Evolutionary conservation across 2,113 vertebrate genomes (phyloP), one percentile per base, ranked within the genome.

Genomic region (Nibea coibor): DNA sequence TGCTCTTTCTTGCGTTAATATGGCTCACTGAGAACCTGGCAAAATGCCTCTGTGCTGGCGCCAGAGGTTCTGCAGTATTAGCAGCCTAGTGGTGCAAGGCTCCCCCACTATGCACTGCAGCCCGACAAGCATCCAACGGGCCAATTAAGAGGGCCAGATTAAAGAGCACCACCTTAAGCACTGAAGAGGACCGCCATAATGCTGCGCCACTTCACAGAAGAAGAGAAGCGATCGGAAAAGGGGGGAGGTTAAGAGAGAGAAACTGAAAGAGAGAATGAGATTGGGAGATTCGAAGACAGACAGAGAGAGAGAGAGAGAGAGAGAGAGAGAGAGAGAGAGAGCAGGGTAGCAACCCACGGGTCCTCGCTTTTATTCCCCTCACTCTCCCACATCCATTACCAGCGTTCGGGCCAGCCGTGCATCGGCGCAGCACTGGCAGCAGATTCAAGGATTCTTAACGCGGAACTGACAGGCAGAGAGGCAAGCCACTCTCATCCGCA

Each of bases 391-490:
- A 92, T 92, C 90, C 82, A 91, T 94, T 93, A 93, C 91, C 88
- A 77, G 83, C 76, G 7, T 64, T 67, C 54, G 17, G 84, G 70
- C 87, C 80, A 86, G 72, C 73, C 65, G 45, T 54, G 78, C 84
- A 82, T 78, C 68, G 14, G 78, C 74, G 57, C 76, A 65, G 82
- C 83, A 78, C 88, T 90, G 88, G 86, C 83, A 89, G 72, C 86
- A 53, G 85, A 89, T 91, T 91, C 87, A 82, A 83, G 87, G 85
- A 90, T 90, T 82, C 88, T 89, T 91, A 95, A 94, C 86, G 91
- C 89, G 91, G 92, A 94, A 94, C 92, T 92, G 93, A 92, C 91
- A 92, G 87, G 83, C 89, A 72, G 87, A 89, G 89, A 91, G 82
- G 90, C 81, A 78, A 89, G 86, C 85, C 78, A 85, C 91, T 88